Percentiles rank a stretch among this genome's conserved stretches.
These are phyloP conservation scores for Chrysolina haemoptera DNA, from an alignment of 2,888 invertebrate species.

Conservation along the genomic window DNA sequence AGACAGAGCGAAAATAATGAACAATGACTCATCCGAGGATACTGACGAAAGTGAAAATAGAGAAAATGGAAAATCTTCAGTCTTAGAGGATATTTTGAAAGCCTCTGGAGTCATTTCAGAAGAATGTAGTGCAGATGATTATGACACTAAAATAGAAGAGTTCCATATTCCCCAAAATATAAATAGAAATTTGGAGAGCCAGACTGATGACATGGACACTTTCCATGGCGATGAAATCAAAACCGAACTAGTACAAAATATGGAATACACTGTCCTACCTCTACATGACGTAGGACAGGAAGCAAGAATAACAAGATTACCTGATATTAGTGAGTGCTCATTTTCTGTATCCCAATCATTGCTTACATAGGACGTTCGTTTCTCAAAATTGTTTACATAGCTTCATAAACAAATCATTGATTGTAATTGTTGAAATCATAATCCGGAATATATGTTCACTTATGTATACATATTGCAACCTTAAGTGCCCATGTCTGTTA, in stretches of 20 bases:
- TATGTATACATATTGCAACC: no score
- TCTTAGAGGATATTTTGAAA: slow-evolving; percentile 54
- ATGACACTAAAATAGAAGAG: slow-evolving; percentile 56
- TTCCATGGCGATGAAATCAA: neutral
- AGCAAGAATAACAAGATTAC: slow-evolving; percentile 10
- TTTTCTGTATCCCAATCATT: neutral
- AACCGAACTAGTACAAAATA: slow-evolving; percentile 31
- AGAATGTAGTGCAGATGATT: slow-evolving; percentile 52
- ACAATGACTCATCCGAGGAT: slow-evolving; percentile 17
- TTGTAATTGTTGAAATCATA: no score
- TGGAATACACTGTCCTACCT: slow-evolving; percentile 9
- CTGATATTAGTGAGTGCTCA: slow-evolving; percentile 33
- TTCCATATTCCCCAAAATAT: slow-evolving; percentile 52
- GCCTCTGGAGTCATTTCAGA: slow-evolving; percentile 50
- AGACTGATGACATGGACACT: neutral
- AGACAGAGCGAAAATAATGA: slow-evolving; percentile 19
- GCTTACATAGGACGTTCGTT: neutral
- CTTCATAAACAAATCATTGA: no score
- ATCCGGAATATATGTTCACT: no score
- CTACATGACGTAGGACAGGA: slow-evolving; percentile 17
- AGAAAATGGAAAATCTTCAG: slow-evolving; percentile 54
- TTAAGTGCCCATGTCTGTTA: no score
- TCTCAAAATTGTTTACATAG: no score
- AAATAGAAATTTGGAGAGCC: slow-evolving; percentile 11
- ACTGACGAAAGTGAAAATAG: slow-evolving; percentile 27